Evolutionary conservation across 2,113 vertebrate species (phyloP).

Genomic region (Corynorhinus townsendii): DNA sequence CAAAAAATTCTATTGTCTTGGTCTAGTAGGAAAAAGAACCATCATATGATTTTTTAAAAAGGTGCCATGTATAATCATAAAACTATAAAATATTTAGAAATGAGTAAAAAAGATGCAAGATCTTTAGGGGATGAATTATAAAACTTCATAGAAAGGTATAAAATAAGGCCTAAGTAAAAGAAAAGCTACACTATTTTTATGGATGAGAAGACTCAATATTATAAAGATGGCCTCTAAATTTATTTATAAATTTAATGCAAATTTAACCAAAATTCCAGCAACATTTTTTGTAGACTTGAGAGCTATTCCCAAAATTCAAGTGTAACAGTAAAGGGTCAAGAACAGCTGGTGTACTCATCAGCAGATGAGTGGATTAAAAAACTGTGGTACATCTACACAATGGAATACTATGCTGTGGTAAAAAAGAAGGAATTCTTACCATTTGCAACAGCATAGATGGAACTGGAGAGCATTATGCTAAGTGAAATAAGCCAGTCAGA

Average conservation of each 20-base stretch:
- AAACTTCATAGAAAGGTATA: not conserved
- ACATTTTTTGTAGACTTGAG: not conserved
- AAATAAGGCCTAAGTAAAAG: not conserved
- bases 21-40: not conserved
- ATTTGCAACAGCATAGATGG: no score
- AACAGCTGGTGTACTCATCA: not conserved
- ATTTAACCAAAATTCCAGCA: not conserved
- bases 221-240: not conserved
- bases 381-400: no score
- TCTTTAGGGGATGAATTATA: not conserved
- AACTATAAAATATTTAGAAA: not conserved
- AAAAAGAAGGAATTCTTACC: no score
- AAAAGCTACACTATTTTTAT: not conserved
- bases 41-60: not conserved
- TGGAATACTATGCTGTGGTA: no score
- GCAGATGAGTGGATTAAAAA: no score
- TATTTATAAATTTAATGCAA: not conserved
- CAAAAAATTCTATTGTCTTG: not conserved
- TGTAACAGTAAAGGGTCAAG: not conserved
- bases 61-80: not conserved
- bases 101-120: not conserved
- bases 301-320: not conserved
- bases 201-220: not conserved
- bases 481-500: no score
- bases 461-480: no score